Conservation (phyloP, 1,140 invertebrate genomes). For the Drosophila ficusphila region DNA sequence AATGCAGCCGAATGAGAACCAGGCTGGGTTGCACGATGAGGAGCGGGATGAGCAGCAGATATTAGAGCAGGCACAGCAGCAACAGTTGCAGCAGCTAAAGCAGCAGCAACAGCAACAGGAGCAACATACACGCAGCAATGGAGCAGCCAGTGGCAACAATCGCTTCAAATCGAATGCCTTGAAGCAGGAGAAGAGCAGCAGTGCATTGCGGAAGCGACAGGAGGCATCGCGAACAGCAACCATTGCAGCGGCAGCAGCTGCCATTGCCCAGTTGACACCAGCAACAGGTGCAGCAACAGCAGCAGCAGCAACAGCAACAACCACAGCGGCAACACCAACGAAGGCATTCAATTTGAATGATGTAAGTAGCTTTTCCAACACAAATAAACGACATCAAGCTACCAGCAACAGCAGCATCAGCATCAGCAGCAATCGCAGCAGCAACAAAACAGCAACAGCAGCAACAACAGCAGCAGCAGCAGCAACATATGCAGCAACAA, state of each 20-base stretch:
- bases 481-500: constrained; percentile 6
- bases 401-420: constrained; percentile 63
- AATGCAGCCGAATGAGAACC: constrained; percentile 63
- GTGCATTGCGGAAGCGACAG: background rate
- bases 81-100: constrained; percentile 1
- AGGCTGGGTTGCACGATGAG: background rate
- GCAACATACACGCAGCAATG: constrained; percentile 31
- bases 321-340: background rate
- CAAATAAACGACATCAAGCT: constrained; percentile 74
- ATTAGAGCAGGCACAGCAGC: constrained; percentile 5
- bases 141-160: constrained; percentile 28
- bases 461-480: constrained; percentile 19
- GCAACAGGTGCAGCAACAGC: constrained; percentile 8
- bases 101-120: constrained; percentile 10
- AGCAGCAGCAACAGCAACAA: constrained; percentile 5
- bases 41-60: constrained; percentile 14
- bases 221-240: background rate
- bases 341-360: constrained; percentile 79
- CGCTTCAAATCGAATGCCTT: constrained; percentile 47
- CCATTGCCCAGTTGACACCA: constrained; percentile 6
- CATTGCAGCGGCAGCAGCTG: constrained; percentile 34
- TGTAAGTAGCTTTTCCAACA: constrained; percentile 72
- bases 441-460: constrained; percentile 11
- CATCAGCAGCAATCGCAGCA: constrained; percentile 31
- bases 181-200: constrained; percentile 26